Evolutionary conservation across 1,140 invertebrate species (phyloP), one percentile per base, ranked within the genome.

Genomic region (Drosophila oshimai): DNA sequence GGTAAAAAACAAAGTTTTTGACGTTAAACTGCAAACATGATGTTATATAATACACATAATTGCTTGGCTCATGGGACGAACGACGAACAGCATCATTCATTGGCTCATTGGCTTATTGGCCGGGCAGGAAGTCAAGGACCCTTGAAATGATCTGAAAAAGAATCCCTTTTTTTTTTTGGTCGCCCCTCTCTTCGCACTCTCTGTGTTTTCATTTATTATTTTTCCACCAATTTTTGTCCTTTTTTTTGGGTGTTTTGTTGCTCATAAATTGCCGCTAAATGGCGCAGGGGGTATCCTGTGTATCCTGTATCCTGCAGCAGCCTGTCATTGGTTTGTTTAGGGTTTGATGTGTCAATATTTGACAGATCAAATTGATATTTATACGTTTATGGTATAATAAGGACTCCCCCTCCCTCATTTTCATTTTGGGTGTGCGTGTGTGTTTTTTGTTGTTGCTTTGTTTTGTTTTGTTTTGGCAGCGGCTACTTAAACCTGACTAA

Each of bases 321-420:
- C 57, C 70, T 88, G 83, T 88, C 83, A 78, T 79, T 88, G 83
- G 83, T 78, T 83, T 89, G 83, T 89, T 88, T 88, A 84, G 78
- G 84, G 78, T 88, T 89, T 88, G 78, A 88, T 88, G 74, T 89
- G 84, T 88, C 84, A 88, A 89, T 88, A 88, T 88, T 88, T 84
- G 78, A 89, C 84, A 84, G 78, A 84, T 88, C 67, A 84, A 88
- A 88, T 88, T 88, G 83, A 88, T 88, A 87, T 87, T 87, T 87
- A 87, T 86, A 81, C 81, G 45, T 58, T 78, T 72, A 83, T 77
- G 67, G 55, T 64, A 71, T 74, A 78, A 61, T 76, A 54, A 60
- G 58, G 20, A 61, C 61, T 62, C 60, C 31, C 33, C 22, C 54
- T 26, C 41, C 1, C 12, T 22, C 17, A 10, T 12, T 7, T 20